Conservation (phyloP, 2,888 invertebrate species). For the Plutella xylostella region DNA sequence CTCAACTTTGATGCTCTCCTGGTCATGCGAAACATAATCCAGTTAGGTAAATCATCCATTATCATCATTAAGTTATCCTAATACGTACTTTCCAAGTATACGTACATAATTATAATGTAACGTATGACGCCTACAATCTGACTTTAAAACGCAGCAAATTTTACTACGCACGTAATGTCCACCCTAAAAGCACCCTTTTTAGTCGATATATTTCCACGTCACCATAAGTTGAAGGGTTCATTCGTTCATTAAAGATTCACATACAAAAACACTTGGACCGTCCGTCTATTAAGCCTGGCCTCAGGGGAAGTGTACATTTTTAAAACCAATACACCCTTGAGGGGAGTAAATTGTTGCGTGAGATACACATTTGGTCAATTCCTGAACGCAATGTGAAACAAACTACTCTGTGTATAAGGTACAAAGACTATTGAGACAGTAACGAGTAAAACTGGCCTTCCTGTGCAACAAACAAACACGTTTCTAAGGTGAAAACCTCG, state of each 20-base stretch:
- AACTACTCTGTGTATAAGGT: too few relatives aligned
- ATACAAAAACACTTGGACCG: slow-evolving; percentile 49
- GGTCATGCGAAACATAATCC: slow-evolving; percentile 2
- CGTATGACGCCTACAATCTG: too few relatives aligned
- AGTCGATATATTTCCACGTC: slow-evolving; percentile 14
- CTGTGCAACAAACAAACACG: too few relatives aligned
- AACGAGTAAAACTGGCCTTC: too few relatives aligned
- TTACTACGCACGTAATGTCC: not conserved
- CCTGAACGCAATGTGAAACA: too few relatives aligned
- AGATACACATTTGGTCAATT: not conserved
- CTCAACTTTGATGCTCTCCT: slow-evolving; percentile 39
- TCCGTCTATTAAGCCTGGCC: slow-evolving; percentile 39
- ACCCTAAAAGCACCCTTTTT: not conserved
- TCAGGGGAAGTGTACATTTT: slow-evolving; percentile 37
- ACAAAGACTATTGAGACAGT: too few relatives aligned
- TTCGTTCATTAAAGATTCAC: slow-evolving; percentile 54
- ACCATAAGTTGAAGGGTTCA: slow-evolving; percentile 48
- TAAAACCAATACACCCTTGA: slow-evolving; percentile 25
- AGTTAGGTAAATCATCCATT: too few relatives aligned
- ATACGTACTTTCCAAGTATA: too few relatives aligned
- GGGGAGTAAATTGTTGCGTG: slow-evolving; percentile 1
- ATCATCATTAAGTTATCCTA: too few relatives aligned
- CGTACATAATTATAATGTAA: too few relatives aligned
- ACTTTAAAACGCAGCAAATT: not conserved
- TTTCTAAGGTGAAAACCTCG: not conserved